A percentile compares a stretch with the other conserved stretches of the same genome.
These are phyloP conservation scores for Lasius platythorax DNA, from an alignment of 2,888 invertebrate species.

Conservation along the genomic window DNA sequence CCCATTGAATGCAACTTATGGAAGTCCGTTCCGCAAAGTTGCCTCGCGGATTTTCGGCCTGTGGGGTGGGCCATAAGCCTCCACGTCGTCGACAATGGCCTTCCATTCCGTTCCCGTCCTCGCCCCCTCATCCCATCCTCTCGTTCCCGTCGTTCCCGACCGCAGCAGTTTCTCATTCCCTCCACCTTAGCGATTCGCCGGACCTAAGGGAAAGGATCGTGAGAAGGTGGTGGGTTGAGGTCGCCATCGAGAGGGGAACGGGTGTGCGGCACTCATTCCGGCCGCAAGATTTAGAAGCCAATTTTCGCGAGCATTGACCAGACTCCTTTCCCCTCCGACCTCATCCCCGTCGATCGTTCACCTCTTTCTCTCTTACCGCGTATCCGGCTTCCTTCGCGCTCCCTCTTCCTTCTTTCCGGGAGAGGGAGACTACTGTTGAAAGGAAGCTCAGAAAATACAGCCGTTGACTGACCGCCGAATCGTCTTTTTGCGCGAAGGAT, in stretches of 20 bases:
- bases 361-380: constrained; percentile 50
- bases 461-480: constrained; percentile 71
- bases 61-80: constrained; percentile 75
- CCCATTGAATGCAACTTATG: constrained; percentile 83
- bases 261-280: constrained; percentile 77
- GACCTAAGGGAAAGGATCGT: constrained; percentile 64
- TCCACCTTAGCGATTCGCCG: constrained; percentile 61
- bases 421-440: constrained; percentile 58
- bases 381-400: constrained; percentile 42
- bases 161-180: constrained; percentile 80
- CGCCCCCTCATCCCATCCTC: constrained; percentile 22
- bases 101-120: constrained; percentile 50
- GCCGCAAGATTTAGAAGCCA: constrained; percentile 84
- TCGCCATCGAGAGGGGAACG: constrained; percentile 54
- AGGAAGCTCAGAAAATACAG: constrained; percentile 74
- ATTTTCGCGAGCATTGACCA: constrained; percentile 84
- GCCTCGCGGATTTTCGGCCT: constrained; percentile 77
- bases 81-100: constrained; percentile 80
- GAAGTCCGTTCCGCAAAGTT: constrained; percentile 81
- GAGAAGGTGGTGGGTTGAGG: constrained; percentile 55
- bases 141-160: constrained; percentile 58
- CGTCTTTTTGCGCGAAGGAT: constrained; percentile 57
- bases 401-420: constrained; percentile 47
- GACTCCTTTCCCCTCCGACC: constrained; percentile 69
- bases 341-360: constrained; percentile 60